phyloP scores from a whole-genome alignment of 2,888 invertebrate species.

The Litoditis marina region DNA sequence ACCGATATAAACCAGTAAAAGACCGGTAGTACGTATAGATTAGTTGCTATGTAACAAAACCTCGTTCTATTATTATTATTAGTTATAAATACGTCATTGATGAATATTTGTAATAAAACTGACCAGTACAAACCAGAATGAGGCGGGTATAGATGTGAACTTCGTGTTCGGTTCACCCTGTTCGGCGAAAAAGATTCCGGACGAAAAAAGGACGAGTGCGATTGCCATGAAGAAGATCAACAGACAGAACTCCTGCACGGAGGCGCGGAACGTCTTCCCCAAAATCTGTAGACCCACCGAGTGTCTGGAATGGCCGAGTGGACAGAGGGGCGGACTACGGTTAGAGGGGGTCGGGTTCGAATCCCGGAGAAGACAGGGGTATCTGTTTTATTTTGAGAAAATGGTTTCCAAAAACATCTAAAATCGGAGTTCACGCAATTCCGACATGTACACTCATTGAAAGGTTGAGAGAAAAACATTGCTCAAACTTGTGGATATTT shows the following conservation, averaged over 20 bases:
- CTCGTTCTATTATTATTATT: too few relatives aligned
- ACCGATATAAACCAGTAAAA: too few relatives aligned
- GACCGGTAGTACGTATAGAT: too few relatives aligned
- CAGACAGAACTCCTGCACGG: constrained; percentile 64
- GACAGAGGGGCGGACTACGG: too few relatives aligned
- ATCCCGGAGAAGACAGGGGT: too few relatives aligned
- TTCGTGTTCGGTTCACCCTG: constrained; percentile 61
- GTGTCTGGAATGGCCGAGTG: constrained; percentile 63
- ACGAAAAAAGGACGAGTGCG: constrained; percentile 58
- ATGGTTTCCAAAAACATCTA: too few relatives aligned
- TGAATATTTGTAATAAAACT: constrained; percentile 12
- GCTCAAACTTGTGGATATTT: too few relatives aligned
- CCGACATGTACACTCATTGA: not conserved
- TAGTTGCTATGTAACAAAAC: too few relatives aligned
- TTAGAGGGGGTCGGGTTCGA: too few relatives aligned
- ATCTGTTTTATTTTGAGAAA: too few relatives aligned
- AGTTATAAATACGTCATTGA: not conserved
- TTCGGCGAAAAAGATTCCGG: constrained; percentile 65
- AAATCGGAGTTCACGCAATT: too few relatives aligned
- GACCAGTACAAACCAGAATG: constrained; percentile 61
- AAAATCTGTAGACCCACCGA: constrained; percentile 66
- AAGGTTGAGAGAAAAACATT: too few relatives aligned
- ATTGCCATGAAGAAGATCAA: constrained; percentile 66
- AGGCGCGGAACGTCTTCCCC: constrained; percentile 66
- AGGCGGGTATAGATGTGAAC: constrained; percentile 61